Percentiles rank a stretch among this genome's conserved stretches.
Conservation (phyloP, 1,140 invertebrate genomes). For the Sitobion miscanthi region DNA sequence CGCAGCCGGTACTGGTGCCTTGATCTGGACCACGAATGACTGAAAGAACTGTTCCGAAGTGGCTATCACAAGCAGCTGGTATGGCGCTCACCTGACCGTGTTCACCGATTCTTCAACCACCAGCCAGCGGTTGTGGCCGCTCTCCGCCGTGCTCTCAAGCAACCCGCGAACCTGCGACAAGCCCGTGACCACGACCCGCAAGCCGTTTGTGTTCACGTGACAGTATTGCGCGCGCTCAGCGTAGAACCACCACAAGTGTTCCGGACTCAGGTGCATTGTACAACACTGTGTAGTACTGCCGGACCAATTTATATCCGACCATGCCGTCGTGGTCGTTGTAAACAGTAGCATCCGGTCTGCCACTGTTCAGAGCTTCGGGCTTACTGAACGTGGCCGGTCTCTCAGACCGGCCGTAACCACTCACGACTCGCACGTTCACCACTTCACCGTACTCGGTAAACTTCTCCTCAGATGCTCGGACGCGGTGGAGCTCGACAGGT, state of each 20-base stretch:
- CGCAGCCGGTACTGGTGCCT: accelerated
- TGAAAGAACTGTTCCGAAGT: neutral
- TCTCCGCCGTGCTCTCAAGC: neutral
- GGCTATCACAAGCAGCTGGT: neutral
- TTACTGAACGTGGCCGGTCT: too few relatives aligned
- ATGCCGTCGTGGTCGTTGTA: too few relatives aligned
- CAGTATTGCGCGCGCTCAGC: neutral
- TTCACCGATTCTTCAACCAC: neutral
- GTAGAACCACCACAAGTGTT: neutral
- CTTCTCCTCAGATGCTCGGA: too few relatives aligned
- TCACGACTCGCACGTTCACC: too few relatives aligned
- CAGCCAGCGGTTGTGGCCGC: neutral
- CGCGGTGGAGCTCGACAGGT: too few relatives aligned
- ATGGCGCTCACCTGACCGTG: neutral
- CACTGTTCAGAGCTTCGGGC: too few relatives aligned
- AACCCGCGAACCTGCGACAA: neutral
- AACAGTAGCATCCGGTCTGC: too few relatives aligned
- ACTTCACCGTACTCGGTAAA: too few relatives aligned
- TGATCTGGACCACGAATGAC: neutral
- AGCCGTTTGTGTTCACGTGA: neutral
- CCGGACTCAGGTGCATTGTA: neutral
- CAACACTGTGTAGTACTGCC: neutral
- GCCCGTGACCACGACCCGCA: neutral
- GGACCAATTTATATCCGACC: neutral
- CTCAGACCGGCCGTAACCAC: too few relatives aligned